Base-by-base conservation (phyloP, 2,797 vertebrate genomes). In the Betta splendens region DNA sequence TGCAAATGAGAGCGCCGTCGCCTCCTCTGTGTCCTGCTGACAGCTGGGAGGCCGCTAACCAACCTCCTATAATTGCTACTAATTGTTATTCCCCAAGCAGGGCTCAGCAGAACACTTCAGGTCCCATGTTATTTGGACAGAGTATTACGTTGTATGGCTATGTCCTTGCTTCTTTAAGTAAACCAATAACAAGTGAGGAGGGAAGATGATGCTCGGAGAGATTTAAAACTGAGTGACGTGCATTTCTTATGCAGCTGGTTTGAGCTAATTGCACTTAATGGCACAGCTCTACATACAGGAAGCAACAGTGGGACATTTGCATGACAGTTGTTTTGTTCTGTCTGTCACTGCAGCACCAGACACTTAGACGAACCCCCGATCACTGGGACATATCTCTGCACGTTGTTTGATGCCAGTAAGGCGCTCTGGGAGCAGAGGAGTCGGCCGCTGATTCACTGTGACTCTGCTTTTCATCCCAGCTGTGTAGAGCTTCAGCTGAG, bases 71-170 rank as follows among this genome's bases (percentile, higher is more conserved):
- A 87, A 89, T 89, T 85, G 75, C 79, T 70, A 59, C 76, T 87
- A 87, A 89, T 89, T 87, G 78, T 85, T 87, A 79, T 85, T 87
- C 85, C 80, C 85, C 59, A 75, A 81, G 76, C 74, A 82, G 73
- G 77, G 77, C 57, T 73, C 53, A 51, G 57, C 58, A 20, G 45
- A 68, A 58, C 64, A 47, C 75, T 76, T 60, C 53, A 73, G 55
- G 53, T 32, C 58, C 46, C 72, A 66, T 68, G 62, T 73, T 59
- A 67, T 77, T 78, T 80, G 35, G 53, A 28, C n/a, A 39, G 20
- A 7, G 38, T 39, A 36, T 56, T 55, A 33, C 75, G 38, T 38
- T 56, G 50, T 12, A 22, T 37, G 29, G 58, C 44, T 55, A 46
- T 53, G 45, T 57, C 59, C 63, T 39, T 20, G 16, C 25, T 48